A percentile compares a stretch with the other conserved stretches of the same genome.
phyloP scores from a whole-genome alignment of 2,113 vertebrate genomes.

The Lanius collurio region DNA sequence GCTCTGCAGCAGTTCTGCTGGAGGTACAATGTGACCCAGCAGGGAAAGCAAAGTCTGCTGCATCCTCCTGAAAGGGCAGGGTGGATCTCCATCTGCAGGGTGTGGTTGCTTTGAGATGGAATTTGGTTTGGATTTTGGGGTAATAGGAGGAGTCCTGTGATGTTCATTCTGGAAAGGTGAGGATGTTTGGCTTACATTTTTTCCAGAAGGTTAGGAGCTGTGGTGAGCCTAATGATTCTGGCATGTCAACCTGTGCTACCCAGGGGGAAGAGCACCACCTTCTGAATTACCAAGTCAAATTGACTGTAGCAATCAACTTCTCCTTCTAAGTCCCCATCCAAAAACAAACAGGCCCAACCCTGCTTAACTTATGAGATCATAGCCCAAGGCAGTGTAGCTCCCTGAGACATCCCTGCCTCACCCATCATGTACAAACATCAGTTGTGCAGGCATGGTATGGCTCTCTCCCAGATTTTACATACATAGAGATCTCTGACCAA shows the following conservation, averaged over 20 bases:
- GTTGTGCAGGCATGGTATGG: constrained; percentile 8
- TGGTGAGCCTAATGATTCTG: not conserved
- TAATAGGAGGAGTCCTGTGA: not conserved
- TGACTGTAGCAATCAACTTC: constrained; percentile 18
- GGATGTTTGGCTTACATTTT: constrained; percentile 29
- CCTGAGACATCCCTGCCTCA: constrained; percentile 12
- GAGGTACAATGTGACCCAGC: not conserved
- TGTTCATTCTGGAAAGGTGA: not conserved
- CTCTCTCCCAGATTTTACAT: constrained; percentile 43
- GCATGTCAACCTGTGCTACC: not conserved
- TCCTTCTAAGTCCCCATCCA: not conserved
- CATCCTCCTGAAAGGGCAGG: constrained; percentile 3
- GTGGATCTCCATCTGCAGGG: constrained; percentile 35
- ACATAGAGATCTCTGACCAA: constrained; percentile 45
- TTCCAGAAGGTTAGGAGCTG: constrained; percentile 1
- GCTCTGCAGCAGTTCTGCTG: not conserved
- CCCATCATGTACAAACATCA: constrained; percentile 34
- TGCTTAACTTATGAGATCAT: constrained; percentile 19
- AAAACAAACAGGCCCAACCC: constrained; percentile 34
- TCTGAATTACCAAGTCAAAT: constrained; percentile 57
- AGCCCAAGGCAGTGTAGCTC: constrained; percentile 15
- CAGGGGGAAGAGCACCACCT: constrained; percentile 60
- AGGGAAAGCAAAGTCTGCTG: constrained; percentile 1
- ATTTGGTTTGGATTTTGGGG: constrained; percentile 6
- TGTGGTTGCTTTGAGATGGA: not conserved